Conservation (phyloP, 2,113 vertebrate genomes). For the Aspidoscelis tigris region DNA sequence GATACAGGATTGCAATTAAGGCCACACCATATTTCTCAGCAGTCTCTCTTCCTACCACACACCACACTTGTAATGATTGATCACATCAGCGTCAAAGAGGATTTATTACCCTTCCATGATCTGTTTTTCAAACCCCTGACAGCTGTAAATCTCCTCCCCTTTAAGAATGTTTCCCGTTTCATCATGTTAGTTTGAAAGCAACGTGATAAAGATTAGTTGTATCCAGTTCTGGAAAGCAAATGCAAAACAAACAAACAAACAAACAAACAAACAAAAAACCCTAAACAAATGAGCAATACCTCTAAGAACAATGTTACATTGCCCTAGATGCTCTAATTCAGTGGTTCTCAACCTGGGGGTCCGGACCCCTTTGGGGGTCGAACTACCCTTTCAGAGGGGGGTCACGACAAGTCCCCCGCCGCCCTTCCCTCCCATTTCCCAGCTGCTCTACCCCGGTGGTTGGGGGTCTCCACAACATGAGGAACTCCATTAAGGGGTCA, state of each 20-base stretch:
- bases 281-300: constrained; percentile 72
- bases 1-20: constrained; percentile 72
- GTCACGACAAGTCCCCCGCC: too few relatives aligned
- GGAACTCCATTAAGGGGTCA: too few relatives aligned
- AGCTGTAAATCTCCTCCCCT: constrained; percentile 55
- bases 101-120: constrained; percentile 64
- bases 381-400: too few relatives aligned
- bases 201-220: constrained; percentile 73
- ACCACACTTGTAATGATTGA: constrained; percentile 51
- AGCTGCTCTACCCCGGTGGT: too few relatives aligned
- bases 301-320: constrained; percentile 74
- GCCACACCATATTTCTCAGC: constrained; percentile 73
- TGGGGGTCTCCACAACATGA: too few relatives aligned
- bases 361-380: too few relatives aligned
- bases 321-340: constrained; percentile 68
- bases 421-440: too few relatives aligned
- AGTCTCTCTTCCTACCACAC: constrained; percentile 45
- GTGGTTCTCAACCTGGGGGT: too few relatives aligned
- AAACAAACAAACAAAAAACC: constrained; percentile 24
- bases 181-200: constrained; percentile 64
- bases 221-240: constrained; percentile 72
- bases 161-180: constrained; percentile 55
- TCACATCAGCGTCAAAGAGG: constrained; percentile 63
- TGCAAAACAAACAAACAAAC: constrained; percentile 39
- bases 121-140: constrained; percentile 62